phyloP scores from a whole-genome alignment of 2,797 vertebrate species.

The Helostoma temminkii region DNA sequence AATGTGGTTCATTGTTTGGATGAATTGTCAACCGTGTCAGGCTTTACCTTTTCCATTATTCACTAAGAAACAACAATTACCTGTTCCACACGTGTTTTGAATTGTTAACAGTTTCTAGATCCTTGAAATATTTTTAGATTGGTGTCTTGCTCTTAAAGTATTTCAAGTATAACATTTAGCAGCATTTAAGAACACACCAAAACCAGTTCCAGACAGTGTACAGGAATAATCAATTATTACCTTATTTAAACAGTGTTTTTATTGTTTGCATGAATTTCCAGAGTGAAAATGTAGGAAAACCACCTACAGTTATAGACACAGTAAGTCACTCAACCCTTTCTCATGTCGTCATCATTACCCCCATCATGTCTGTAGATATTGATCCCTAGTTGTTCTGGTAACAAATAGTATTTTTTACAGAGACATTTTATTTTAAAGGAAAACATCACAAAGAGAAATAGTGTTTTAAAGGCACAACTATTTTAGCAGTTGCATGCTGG shows the following conservation, averaged over 20 bases:
- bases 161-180: not conserved
- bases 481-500: too few relatives aligned
- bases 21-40: too few relatives aligned
- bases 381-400: not conserved
- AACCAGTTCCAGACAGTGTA: not conserved
- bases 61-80: too few relatives aligned
- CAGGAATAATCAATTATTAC: not conserved
- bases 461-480: too few relatives aligned
- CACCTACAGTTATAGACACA: conserved; percentile 51
- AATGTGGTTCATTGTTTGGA: too few relatives aligned
- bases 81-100: too few relatives aligned
- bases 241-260: conserved; percentile 47
- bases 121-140: not conserved
- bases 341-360: not conserved
- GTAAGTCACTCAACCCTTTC: conserved; percentile 52
- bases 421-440: too few relatives aligned
- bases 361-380: conserved; percentile 8
- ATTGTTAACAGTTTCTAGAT: too few relatives aligned
- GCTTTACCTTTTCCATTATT: too few relatives aligned
- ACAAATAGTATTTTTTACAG: too few relatives aligned
- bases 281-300: conserved; percentile 60
- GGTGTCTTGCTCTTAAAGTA: not conserved
- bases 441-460: too few relatives aligned
- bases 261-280: conserved; percentile 61
- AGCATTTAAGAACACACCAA: not conserved